phyloP scores from a whole-genome alignment of 1,140 invertebrate species.

The Drosophila punjabiensis region DNA sequence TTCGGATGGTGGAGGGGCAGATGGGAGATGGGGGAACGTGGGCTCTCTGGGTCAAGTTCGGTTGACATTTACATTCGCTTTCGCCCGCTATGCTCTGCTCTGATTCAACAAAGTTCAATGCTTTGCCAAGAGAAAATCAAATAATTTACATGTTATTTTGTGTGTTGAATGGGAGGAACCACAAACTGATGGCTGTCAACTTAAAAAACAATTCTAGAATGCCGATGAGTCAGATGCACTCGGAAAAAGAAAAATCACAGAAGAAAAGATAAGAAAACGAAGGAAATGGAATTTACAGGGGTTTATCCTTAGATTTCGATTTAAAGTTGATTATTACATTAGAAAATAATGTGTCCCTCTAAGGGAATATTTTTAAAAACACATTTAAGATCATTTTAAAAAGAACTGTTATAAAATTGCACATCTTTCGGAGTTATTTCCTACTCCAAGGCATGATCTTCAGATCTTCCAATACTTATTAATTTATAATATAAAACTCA shows the following conservation, averaged over 20 bases:
- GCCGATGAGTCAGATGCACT: constrained; percentile 21
- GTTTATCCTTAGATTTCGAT: background rate
- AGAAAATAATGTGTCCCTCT: background rate
- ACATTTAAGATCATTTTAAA: background rate
- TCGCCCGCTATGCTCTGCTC: constrained; percentile 17
- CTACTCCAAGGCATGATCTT: background rate
- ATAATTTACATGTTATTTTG: constrained; percentile 45
- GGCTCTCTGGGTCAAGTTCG: constrained; percentile 78
- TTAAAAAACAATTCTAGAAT: constrained; percentile 31
- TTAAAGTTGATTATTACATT: too few species aligned
- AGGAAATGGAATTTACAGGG: background rate
- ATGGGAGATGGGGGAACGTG: constrained; percentile 34
- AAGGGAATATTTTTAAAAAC: background rate
- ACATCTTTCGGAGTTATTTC: background rate
- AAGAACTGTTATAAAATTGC: background rate
- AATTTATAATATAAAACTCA: constrained; percentile 86
- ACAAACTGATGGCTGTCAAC: constrained; percentile 36
- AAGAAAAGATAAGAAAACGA: background rate
- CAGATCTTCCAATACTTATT: background rate
- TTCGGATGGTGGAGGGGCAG: background rate
- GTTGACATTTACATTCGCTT: constrained; percentile 61
- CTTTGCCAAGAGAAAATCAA: constrained; percentile 59
- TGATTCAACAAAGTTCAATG: constrained; percentile 63
- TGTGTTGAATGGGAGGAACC: constrained; percentile 14
- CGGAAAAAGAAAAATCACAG: background rate